Percentiles rank a stretch among this genome's conserved stretches.
Conservation (phyloP, 2,888 invertebrate species). For the Agrochola lota region DNA sequence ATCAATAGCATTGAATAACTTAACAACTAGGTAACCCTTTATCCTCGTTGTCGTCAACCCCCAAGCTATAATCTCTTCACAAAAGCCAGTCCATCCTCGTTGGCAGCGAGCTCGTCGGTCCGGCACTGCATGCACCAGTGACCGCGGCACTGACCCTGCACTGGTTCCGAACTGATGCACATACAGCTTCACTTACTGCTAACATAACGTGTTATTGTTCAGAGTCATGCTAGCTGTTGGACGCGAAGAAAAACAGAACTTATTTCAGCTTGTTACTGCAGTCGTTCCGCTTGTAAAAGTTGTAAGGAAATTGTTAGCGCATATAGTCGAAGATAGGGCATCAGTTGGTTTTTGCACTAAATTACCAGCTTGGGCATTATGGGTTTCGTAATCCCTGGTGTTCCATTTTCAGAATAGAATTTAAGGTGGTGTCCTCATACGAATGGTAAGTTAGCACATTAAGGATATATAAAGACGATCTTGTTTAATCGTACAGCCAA, state of each 20-base stretch:
- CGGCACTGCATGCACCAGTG: slow-evolving; percentile 78
- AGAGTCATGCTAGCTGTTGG: slow-evolving; percentile 33
- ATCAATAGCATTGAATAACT: not conserved
- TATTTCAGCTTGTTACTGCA: slow-evolving; percentile 20
- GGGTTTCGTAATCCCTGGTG: not conserved
- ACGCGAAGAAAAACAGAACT: slow-evolving; percentile 13
- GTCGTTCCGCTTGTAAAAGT: slow-evolving; percentile 17
- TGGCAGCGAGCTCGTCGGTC: slow-evolving; percentile 51
- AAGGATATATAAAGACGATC: not conserved
- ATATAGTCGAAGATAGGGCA: not conserved
- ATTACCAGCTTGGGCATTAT: not conserved
- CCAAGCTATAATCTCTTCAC: slow-evolving; percentile 24
- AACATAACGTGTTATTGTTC: slow-evolving; percentile 64
- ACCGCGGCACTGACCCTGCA: slow-evolving; percentile 84
- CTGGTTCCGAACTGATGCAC: slow-evolving; percentile 82
- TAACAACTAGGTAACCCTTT: not conserved
- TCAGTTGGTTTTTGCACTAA: not conserved
- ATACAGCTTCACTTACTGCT: slow-evolving; percentile 70
- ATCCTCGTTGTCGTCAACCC: not conserved
- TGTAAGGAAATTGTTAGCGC: slow-evolving; percentile 19
- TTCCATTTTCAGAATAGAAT: not conserved
- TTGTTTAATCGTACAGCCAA: not conserved
- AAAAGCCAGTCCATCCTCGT: slow-evolving; percentile 31
- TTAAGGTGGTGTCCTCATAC: not conserved
- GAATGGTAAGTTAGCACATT: not conserved